phyloP scores from a whole-genome alignment of 1,140 invertebrate species.

The Nylanderia fulva region DNA sequence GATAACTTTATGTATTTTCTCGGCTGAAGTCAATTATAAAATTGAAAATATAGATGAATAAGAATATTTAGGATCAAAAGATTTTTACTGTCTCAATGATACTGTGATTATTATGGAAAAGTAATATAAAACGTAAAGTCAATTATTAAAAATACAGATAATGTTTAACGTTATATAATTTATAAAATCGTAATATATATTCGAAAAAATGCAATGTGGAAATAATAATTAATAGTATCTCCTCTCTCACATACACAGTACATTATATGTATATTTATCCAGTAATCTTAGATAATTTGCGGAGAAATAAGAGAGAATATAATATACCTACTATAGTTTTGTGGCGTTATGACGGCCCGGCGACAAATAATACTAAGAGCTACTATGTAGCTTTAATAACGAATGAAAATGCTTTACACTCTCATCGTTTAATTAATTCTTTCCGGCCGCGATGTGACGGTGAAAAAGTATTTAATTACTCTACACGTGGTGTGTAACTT shows the following conservation, averaged over 20 bases:
- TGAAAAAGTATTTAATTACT: constrained; percentile 57
- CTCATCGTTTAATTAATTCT: constrained; percentile 62
- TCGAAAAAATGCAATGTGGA: not conserved
- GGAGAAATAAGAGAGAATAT: not conserved
- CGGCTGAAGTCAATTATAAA: not conserved
- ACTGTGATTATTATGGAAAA: constrained; percentile 1
- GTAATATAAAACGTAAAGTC: not conserved
- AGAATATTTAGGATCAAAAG: not conserved
- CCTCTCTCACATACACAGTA: not conserved
- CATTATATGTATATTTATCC: constrained; percentile 11
- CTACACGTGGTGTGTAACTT: constrained; percentile 41
- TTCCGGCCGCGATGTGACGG: constrained; percentile 44
- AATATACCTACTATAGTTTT: constrained; percentile 26
- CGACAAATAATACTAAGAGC: constrained; percentile 47
- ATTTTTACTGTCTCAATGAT: not conserved
- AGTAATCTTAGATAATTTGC: not conserved
- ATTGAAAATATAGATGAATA: not conserved
- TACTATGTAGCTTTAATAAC: constrained; percentile 55
- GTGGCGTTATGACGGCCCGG: not conserved
- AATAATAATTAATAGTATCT: not conserved
- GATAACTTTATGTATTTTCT: too few relatives aligned
- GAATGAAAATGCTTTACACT: constrained; percentile 53
- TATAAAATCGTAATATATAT: constrained; percentile 11
- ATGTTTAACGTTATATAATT: not conserved
- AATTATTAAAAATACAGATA: not conserved